Base-by-base conservation (phyloP, 1,140 invertebrate species). In the Gryllus bimaculatus region DNA sequence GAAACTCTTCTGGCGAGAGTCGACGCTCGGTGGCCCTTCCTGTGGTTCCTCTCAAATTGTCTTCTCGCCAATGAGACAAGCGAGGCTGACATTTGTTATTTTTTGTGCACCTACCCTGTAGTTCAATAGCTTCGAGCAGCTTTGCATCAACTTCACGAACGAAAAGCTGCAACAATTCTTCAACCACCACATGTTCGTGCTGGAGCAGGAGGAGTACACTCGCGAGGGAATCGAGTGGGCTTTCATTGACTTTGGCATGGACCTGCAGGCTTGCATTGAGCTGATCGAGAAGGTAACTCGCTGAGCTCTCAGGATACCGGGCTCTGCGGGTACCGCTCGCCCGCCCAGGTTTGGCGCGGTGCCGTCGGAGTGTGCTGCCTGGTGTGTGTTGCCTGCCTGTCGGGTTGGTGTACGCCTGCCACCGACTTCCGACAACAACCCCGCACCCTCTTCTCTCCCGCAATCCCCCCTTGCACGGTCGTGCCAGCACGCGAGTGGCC, bases 171-270 rank as follows among this genome's bases (percentile, higher is more conserved):
- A 98, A 89, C 96, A 98, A 89, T 98, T 98, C 90, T 98, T 98
- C 92, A 97, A 98, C 89, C 96, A 98, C 88, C 95, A 97, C 92
- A 98, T 98, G 96, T 98, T 98, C 88, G 96, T 98, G 81, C 90
- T 97, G 85, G 96, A 98, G 88, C 95, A 97, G 93, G 95, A 97
- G 89, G 96, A 98, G 85, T 98, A 98, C 90, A 96, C 95, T 85
- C 92, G 90, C 85, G 95, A 98, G 88, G 94, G 94, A 84, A 97
- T 98, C 88, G 90, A 94, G 83, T 98, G 96, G 96, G 90, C 91
- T 84, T 98, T 98, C 89, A 97, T 98, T 89, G 96, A 98, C 90
- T 98, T 98, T 87, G 96, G 96, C 89, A 97, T 98, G 94, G 96
- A 98, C 87, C 92, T 98, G 88, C 90, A 95, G 86, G 95, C 95